Evolutionary conservation across 2,113 vertebrate species (phyloP), one percentile per base, ranked within the genome.

Genomic region (Rhabdornis inornatus): DNA sequence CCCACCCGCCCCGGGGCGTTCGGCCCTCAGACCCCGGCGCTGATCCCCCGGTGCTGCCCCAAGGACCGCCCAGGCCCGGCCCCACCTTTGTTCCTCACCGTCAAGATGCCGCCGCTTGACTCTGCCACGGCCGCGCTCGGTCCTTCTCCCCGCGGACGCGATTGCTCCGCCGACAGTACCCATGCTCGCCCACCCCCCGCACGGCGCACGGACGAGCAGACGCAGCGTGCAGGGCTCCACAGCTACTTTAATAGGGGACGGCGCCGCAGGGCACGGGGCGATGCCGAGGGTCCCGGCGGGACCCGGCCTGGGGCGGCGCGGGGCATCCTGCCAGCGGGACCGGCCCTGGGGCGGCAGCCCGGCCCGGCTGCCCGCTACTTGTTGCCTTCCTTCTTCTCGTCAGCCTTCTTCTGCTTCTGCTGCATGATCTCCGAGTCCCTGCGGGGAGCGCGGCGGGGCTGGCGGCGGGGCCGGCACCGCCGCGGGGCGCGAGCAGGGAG

Each of bases 351-450:
- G 39, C 37, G 23, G 49, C 78, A 27, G 39, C 71, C 68, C 42
- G 31, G 31, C 44, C 81, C 87, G 75, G 92, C 95, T 95, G 59
- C 84, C 82, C 71, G 97, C 97, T 98, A 98, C 97, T 98, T 97
- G 83, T 97, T 92, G 87, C 97, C 96, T 81, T 92, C 97, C 96
- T 79, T 92, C 94, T 98, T 98, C 96, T 98, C 98, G 53, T 95
- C 95, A 9, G 99, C 97, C 88, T 99, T 98, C 96, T 99, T 99
- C 98, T 99, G 99, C 97, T 99, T 99, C 97, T 99, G 98, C 97
- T 99, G 98, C 99, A 99, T 99, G 97, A 99, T 99, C 97, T 99
- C 98, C 27, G 99, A 99, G 98, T 99, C 99, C 98, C 99, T 99
- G 87, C 50, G 27, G 50, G 27, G 50, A 28, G 50, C 50, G 50